Evolutionary conservation across 2,797 vertebrate genomes (phyloP).

Genomic region (Chaunax sp.): DNA sequence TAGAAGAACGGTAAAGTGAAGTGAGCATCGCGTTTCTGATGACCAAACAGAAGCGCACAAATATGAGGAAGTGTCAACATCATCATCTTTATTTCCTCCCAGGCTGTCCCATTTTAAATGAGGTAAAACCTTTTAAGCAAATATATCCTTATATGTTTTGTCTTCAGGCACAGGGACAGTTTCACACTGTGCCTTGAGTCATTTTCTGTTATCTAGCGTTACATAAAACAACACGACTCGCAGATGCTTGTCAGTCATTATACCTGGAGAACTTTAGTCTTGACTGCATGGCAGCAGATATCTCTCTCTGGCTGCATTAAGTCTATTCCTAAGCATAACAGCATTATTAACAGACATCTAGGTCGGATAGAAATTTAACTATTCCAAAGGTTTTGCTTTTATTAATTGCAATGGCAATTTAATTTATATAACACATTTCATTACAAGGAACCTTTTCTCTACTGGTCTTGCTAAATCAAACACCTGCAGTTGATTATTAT

Average conservation of each 20-base stretch:
- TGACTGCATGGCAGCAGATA: conserved; percentile 43
- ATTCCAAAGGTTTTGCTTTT: not conserved
- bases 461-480: not conserved
- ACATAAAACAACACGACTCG: not conserved
- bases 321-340: not conserved
- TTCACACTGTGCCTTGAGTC: not conserved
- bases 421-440: no score
- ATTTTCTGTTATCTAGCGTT: conserved; percentile 13
- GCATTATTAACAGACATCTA: not conserved
- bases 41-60: not conserved
- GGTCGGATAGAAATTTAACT: not conserved
- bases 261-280: conserved; percentile 54
- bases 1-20: no score
- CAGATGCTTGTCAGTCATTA: conserved; percentile 23
- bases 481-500: not conserved
- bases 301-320: conserved; percentile 10
- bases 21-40: not conserved
- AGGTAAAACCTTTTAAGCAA: conserved; percentile 6
- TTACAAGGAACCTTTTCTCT: not conserved
- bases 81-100: fast-evolving
- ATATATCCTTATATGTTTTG: not conserved
- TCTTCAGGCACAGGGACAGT: not conserved
- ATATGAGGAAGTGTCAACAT: not conserved
- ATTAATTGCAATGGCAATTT: not conserved
- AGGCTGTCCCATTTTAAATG: not conserved